These are phyloP conservation scores for Pollenia angustigena DNA, from an alignment of 2,888 invertebrate genomes.

Conservation along the genomic window DNA sequence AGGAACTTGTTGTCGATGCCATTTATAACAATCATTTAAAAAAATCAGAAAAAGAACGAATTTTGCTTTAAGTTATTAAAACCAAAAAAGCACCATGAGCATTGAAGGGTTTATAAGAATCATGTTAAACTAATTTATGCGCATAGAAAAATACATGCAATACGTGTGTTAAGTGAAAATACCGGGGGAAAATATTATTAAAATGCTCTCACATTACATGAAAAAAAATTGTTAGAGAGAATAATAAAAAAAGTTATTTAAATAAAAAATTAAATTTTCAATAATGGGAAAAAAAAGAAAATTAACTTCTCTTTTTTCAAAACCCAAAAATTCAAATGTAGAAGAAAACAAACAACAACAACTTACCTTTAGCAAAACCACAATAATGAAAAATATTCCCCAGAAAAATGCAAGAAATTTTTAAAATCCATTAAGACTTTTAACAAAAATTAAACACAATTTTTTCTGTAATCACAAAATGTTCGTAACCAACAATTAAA, in stretches of 20 bases:
- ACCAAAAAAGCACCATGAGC: not conserved
- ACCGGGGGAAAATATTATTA: not conserved
- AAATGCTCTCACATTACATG: not conserved
- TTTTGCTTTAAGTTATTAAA: not conserved
- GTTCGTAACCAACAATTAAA: no score
- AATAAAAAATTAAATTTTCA: not conserved
- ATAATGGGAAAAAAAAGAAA: not conserved
- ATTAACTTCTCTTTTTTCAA: not conserved
- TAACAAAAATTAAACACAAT: no score
- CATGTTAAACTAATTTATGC: not conserved
- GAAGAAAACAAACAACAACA: not conserved
- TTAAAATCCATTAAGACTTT: no score
- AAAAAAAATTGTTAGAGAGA: not conserved
- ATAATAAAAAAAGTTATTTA: slow-evolving; percentile 18
- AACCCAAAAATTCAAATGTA: not conserved
- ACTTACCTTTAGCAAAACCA: slow-evolving; percentile 17
- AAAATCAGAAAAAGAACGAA: no score
- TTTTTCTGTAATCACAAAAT: no score
- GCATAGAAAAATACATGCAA: not conserved
- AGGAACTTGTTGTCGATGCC: no score
- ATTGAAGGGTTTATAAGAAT: not conserved
- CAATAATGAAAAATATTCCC: no score
- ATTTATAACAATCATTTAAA: no score
- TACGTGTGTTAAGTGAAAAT: not conserved
- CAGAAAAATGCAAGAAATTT: no score